phyloP scores from a whole-genome alignment of 2,797 vertebrate genomes.

The Pseudocheirus occidentalis region DNA sequence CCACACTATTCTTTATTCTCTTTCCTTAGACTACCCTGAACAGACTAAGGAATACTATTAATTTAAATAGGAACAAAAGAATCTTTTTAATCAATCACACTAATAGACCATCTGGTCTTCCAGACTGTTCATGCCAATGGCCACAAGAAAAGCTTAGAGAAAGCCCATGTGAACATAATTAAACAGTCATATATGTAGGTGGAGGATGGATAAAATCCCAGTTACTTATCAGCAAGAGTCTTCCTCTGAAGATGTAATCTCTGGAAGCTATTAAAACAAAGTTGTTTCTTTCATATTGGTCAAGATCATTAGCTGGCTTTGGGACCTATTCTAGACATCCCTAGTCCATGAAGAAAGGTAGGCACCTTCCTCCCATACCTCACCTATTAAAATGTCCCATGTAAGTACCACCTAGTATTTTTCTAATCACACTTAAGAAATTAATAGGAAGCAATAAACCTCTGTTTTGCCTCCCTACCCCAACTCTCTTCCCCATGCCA shows the following conservation, averaged over 20 bases:
- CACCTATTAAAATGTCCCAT: background rate
- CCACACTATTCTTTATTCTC: constrained; percentile 65
- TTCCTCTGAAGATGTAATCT: background rate
- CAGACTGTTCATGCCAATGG: constrained; percentile 67
- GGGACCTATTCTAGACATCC: background rate
- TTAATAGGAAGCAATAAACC: background rate
- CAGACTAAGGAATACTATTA: constrained; percentile 63
- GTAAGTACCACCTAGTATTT: background rate
- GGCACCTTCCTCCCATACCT: background rate
- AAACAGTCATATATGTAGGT: constrained; percentile 49
- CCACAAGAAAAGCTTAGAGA: constrained; percentile 69
- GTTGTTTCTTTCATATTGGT: background rate
- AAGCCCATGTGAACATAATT: constrained; percentile 68
- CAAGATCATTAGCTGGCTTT: background rate
- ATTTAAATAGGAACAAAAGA: constrained; percentile 72
- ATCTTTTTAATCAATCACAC: constrained; percentile 61
- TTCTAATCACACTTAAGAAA: background rate
- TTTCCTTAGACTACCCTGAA: constrained; percentile 69
- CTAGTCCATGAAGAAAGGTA: background rate
- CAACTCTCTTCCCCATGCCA: background rate
- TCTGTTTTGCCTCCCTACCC: background rate
- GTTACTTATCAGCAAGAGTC: background rate
- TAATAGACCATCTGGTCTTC: constrained; percentile 69
- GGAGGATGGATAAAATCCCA: constrained; percentile 23
- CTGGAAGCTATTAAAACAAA: background rate